Evolutionary conservation across 2,888 invertebrate species (phyloP).

Genomic region (Acleris sparsana): DNA sequence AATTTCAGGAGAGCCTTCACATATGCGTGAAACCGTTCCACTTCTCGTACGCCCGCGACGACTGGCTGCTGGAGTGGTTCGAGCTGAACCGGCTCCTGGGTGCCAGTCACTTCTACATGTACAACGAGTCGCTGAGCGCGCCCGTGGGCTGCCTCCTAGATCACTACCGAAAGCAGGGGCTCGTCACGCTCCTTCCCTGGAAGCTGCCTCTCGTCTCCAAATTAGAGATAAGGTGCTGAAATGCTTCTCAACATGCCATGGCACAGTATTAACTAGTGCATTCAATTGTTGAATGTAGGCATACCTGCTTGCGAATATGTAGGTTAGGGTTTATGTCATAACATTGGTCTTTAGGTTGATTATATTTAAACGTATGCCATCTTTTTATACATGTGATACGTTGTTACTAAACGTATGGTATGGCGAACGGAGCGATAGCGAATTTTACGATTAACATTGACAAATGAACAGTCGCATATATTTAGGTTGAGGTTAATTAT

Average conservation of each 20-base stretch:
- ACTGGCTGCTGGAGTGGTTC: constrained; percentile 94
- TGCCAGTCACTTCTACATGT: constrained; percentile 94
- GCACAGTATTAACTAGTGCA: too few relatives aligned
- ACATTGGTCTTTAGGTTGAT: too few relatives aligned
- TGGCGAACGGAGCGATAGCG: too few relatives aligned
- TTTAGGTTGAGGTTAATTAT: too few relatives aligned
- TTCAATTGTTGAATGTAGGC: too few relatives aligned
- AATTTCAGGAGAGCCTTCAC: constrained; percentile 84
- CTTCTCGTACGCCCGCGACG: constrained; percentile 92
- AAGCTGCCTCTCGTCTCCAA: constrained; percentile 93
- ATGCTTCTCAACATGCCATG: not conserved
- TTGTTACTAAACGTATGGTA: too few relatives aligned
- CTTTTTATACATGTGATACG: too few relatives aligned
- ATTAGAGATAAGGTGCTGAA: constrained; percentile 86
- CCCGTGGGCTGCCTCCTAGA: constrained; percentile 90
- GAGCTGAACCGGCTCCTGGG: constrained; percentile 93
- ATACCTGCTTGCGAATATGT: too few relatives aligned
- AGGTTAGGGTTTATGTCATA: too few relatives aligned
- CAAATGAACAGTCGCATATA: too few relatives aligned
- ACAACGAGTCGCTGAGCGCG: constrained; percentile 93
- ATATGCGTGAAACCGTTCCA: constrained; percentile 96
- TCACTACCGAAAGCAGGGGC: constrained; percentile 86
- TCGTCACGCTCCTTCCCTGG: constrained; percentile 91
- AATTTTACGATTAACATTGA: too few relatives aligned
- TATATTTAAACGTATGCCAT: too few relatives aligned